Evolutionary conservation across 2,888 invertebrate genomes (phyloP).

Genomic region (Cordilura impudica): DNA sequence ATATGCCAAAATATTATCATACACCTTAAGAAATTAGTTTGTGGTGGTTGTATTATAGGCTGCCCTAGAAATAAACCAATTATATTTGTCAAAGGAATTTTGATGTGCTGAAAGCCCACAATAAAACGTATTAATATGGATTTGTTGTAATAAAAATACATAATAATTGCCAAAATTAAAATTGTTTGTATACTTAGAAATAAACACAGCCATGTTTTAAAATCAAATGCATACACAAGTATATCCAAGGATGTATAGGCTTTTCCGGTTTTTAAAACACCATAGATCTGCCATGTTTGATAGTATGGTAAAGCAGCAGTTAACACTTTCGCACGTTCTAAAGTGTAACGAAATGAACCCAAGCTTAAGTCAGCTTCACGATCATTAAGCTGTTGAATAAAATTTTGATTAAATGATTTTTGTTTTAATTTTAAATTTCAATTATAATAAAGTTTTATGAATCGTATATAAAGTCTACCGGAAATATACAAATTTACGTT

Average conservation of each 20-base stretch:
- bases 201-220: conserved; percentile 64
- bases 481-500: no score
- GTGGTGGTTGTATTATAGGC: conserved; percentile 43
- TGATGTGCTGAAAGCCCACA: conserved; percentile 46
- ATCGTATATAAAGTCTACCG: no score
- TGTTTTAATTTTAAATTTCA: no score
- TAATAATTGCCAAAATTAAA: conserved; percentile 28
- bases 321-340: conserved; percentile 60
- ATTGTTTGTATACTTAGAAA: conserved; percentile 52
- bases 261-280: conserved; percentile 47
- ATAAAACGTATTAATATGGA: conserved; percentile 43
- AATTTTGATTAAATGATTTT: no score
- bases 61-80: conserved; percentile 55
- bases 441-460: no score
- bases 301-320: conserved; percentile 66
- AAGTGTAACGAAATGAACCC: conserved; percentile 66
- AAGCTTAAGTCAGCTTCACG: conserved; percentile 64
- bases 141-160: conserved; percentile 19
- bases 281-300: conserved; percentile 64
- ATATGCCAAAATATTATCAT: conserved; percentile 62
- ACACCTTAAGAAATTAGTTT: conserved; percentile 59
- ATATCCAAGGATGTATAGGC: conserved; percentile 65
- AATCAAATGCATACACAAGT: conserved; percentile 64
- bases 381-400: conserved; percentile 58
- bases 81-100: conserved; percentile 32